phyloP scores from a whole-genome alignment of 1,140 invertebrate species.

The Potamilus streckersoni region DNA sequence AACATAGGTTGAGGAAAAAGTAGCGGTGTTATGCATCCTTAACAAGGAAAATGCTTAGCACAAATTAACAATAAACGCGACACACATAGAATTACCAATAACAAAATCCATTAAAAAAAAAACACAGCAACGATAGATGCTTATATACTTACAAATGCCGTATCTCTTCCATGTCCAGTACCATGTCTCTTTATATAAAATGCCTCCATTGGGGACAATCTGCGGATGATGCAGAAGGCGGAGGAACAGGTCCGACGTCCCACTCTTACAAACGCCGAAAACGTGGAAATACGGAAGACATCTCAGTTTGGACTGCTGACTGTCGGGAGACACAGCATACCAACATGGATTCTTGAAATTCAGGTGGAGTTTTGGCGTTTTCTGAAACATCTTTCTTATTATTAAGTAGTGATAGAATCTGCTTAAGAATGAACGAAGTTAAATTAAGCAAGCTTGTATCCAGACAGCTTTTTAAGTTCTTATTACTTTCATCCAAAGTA shows the following conservation, averaged over 20 bases:
- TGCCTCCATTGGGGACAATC: slow-evolving; percentile 33
- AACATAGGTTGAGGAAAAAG: too few species aligned
- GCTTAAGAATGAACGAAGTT: too few species aligned
- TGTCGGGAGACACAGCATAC: slow-evolving; percentile 17
- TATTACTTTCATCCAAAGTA: too few species aligned
- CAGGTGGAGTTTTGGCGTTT: slow-evolving; percentile 31
- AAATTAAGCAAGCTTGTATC: too few species aligned
- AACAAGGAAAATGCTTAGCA: too few species aligned
- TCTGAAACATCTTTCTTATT: slow-evolving; percentile 21
- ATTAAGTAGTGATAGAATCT: too few species aligned
- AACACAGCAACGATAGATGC: not conserved
- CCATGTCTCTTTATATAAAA: slow-evolving; percentile 55
- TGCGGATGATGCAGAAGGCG: slow-evolving; percentile 46
- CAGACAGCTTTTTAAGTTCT: too few species aligned
- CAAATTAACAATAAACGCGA: too few species aligned
- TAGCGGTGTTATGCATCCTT: too few species aligned
- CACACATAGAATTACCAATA: not conserved
- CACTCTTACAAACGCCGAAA: slow-evolving; percentile 55
- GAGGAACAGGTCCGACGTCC: slow-evolving; percentile 52
- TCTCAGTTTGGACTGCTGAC: slow-evolving; percentile 20
- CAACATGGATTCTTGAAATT: slow-evolving; percentile 59
- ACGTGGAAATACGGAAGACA: slow-evolving; percentile 58
- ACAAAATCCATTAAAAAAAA: not conserved
- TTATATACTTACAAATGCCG: slow-evolving; percentile 26
- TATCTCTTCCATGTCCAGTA: slow-evolving; percentile 58